Base-by-base conservation (phyloP, 2,888 invertebrate genomes). In the Endomychus coccineus region DNA sequence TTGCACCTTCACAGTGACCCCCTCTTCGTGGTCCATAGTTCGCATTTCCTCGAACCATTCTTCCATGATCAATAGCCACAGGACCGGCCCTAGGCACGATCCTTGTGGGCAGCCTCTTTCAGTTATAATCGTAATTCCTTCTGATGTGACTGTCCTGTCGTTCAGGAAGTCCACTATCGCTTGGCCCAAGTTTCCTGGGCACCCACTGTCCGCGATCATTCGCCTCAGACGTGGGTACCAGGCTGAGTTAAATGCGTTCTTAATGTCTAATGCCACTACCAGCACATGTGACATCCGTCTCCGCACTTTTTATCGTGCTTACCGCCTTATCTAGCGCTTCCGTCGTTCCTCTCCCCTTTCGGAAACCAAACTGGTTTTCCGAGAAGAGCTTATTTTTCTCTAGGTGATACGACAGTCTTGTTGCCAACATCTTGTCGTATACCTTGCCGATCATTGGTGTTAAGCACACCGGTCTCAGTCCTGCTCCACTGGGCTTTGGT, bases 391-490 rank as follows among this genome's bases (percentile, higher is more conserved):
- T 46, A 12, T 31, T 36, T 16, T 22, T 29, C 30, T 46, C 45
- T 3, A 52, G 19, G 14, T 40, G 38, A 24, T 40, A 28, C 7
- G 33, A 19, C 16, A 59, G 28, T 31, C 55, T 45, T n/a, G 29
- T 34, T 22, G 43, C 44, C 15, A 55, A 30, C 10, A 56, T 6
- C 27, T 45, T 49, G 36, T 59, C 57, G 4, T 51, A 39, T 0
- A 56, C 31, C 38, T 53, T 59, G 1, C 51, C 55, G n/a, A 52
- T 10, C 10, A 43, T 40, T 13, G 48, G 45, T 10, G 54, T 38
- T 21, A 59, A 35, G 34, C 54, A 49, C 7, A 57, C 48, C 6
- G 54, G 54, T 19, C 53, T 42, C 28, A 42, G 34, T n/a, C 39
- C 40, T 5, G 45, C 47, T 19, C 46, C 51, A 2, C 7, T 27